A percentile compares a stretch with the other conserved stretches of the same genome.
Conservation (phyloP, 2,113 vertebrate species). For the cattle (Bos taurus) region DNA sequence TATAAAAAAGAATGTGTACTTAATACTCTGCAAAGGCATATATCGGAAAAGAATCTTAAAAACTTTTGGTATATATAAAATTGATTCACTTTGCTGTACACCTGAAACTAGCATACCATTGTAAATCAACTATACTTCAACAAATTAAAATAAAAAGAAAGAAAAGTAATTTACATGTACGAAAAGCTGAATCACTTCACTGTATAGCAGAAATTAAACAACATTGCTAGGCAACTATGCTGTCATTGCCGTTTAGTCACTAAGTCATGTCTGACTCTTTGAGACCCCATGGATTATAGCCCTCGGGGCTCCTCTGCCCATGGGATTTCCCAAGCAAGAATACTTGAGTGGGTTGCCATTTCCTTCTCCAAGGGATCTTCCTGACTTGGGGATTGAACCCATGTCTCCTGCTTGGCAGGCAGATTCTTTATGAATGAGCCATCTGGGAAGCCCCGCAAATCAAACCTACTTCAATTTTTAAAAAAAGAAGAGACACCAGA, state of each 20-base stretch:
- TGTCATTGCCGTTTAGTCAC: neutral
- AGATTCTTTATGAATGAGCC: rapidly evolving
- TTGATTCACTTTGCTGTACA: neutral
- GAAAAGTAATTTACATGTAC: neutral
- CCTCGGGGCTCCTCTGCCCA: neutral
- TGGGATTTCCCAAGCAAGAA: neutral
- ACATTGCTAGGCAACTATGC: neutral
- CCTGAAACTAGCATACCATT: neutral
- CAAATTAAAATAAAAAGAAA: neutral
- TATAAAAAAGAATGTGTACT: neutral
- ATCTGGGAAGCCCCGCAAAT: neutral
- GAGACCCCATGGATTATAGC: neutral
- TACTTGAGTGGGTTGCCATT: neutral
- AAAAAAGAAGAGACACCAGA: neutral
- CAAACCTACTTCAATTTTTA: neutral
- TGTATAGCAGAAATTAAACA: neutral
- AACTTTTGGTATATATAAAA: neutral
- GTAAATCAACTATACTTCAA: neutral
- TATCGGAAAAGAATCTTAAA: neutral
- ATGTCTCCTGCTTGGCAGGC: neutral
- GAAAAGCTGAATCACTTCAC: neutral
- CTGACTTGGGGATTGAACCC: neutral
- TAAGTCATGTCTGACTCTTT: neutral
- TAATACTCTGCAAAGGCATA: neutral
- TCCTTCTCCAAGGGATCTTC: neutral